Percentiles rank a stretch among this genome's conserved stretches.
Evolutionary conservation across 2,113 vertebrate genomes (phyloP).

Genomic region (Cololabis saira): DNA sequence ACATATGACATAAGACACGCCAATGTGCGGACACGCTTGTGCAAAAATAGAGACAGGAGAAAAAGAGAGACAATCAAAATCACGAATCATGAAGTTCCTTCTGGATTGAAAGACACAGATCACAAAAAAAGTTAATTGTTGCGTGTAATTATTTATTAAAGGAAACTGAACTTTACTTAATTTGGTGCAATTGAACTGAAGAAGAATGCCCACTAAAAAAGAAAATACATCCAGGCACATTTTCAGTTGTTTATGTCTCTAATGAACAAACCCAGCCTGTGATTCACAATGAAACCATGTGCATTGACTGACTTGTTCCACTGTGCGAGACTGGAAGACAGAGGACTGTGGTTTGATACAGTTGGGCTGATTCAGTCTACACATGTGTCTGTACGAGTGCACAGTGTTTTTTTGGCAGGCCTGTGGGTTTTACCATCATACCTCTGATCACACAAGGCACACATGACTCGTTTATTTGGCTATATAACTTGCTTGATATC

Average conservation of each 20-base stretch:
- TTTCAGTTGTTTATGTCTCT: slow-evolving; percentile 63
- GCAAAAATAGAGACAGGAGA: slow-evolving; percentile 6
- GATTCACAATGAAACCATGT: slow-evolving; percentile 69
- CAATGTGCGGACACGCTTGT: not conserved
- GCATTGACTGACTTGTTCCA: slow-evolving; percentile 71
- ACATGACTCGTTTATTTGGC: slow-evolving; percentile 43
- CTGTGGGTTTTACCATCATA: slow-evolving; percentile 7
- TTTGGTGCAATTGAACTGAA: slow-evolving; percentile 25
- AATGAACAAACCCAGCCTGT: slow-evolving; percentile 49
- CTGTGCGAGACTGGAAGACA: slow-evolving; percentile 47
- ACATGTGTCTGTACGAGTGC: slow-evolving; percentile 8
- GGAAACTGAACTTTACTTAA: slow-evolving; percentile 5
- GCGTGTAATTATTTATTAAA: slow-evolving; percentile 10
- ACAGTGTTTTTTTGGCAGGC: slow-evolving; percentile 29
- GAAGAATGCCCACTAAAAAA: slow-evolving; percentile 36
- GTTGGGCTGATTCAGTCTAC: slow-evolving; percentile 41
- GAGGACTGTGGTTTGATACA: slow-evolving; percentile 61
- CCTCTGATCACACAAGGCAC: slow-evolving; percentile 43
- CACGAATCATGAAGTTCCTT: not conserved
- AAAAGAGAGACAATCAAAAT: not conserved
- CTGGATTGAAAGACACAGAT: slow-evolving; percentile 4
- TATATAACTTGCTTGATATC: not conserved
- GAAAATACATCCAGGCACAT: slow-evolving; percentile 46
- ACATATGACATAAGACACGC: not conserved
- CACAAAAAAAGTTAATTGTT: not conserved